Base-by-base conservation (phyloP, 2,113 vertebrate species). In the Pelecanoides urinatrix region DNA sequence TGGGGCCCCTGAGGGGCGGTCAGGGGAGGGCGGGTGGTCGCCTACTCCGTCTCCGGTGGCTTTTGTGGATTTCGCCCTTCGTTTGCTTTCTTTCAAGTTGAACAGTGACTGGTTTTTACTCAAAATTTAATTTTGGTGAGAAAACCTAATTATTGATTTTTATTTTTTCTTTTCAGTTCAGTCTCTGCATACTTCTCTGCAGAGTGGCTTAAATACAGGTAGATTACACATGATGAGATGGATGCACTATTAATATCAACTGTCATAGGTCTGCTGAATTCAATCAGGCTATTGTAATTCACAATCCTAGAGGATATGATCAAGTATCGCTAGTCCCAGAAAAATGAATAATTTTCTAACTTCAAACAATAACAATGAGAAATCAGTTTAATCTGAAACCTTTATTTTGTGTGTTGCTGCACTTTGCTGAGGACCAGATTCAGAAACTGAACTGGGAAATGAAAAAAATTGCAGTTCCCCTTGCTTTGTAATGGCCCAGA, bases 21-120 rank as follows among this genome's bases (percentile, higher is more conserved):
- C 42, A 44, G 42, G 22, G 26, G 36, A 15, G 36, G 38, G 12
- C 20, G 2, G 9, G 9, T 0, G 13, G 36, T 8, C 16, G 2
- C 44, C 52, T 50, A 4, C 11, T 25, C 30, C 16, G 14, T 11
- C 30, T 20, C 20, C 0, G 0, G 8, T 4, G 36, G 8, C 2
- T 56, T 67, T 13, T 32, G 23, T 27, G 53, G 7, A 9, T 40
- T 82, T 63, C 6, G 9, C 9, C 9, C 5, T 32, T 44, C 32
- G 8, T 13, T 36, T 52, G 11, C 19, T 47, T 23, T 7, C 6
- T 59, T 66, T 86, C 19, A 26, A 9, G 21, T 13, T 62, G 38
- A 55, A 34, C 2, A 3, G 23, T 45, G 65, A 7, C 18, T 44
- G 14, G 6, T 27, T 16, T 50, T 59, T 7, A 34, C 22, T 61